Percentiles rank a stretch among this genome's conserved stretches.
Conservation (phyloP, 2,888 invertebrate genomes). For the Brenthis hecate region DNA sequence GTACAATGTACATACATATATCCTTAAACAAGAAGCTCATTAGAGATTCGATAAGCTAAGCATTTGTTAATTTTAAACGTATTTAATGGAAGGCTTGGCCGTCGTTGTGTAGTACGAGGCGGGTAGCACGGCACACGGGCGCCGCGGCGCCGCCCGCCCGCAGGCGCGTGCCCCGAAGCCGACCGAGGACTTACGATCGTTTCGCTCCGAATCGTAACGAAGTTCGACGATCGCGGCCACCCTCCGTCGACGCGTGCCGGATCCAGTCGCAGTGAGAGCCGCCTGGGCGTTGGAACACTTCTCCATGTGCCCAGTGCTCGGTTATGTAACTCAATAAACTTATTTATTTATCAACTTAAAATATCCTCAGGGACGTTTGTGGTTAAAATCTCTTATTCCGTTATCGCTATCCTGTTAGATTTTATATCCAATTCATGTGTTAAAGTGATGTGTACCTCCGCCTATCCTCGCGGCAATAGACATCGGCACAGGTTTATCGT, state of each 20-base stretch:
- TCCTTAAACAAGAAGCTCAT: too few species aligned
- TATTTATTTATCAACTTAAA: constrained; percentile 77
- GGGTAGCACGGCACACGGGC: constrained; percentile 65
- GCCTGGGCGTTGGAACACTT: constrained; percentile 76
- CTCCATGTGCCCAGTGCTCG: constrained; percentile 66
- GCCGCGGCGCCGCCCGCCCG: constrained; percentile 64
- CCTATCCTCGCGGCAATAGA: constrained; percentile 67
- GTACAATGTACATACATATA: too few species aligned
- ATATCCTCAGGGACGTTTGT: constrained; percentile 41
- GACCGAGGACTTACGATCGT: constrained; percentile 78
- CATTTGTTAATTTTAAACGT: constrained; percentile 55
- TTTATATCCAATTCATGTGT: constrained; percentile 50
- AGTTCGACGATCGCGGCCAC: constrained; percentile 77
- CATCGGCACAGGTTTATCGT: constrained; percentile 71
- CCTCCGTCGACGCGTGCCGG: constrained; percentile 76
- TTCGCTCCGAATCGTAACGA: constrained; percentile 76
- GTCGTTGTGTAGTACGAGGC: constrained; percentile 59
- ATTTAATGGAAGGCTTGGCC: constrained; percentile 67
- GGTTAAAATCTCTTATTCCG: constrained; percentile 25
- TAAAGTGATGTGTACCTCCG: constrained; percentile 71
- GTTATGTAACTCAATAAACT: constrained; percentile 80
- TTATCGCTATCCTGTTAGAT: constrained; percentile 26
- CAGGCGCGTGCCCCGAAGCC: constrained; percentile 76
- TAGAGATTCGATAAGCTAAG: constrained; percentile 23
- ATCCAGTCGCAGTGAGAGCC: constrained; percentile 78